phyloP scores from a whole-genome alignment of 1,140 invertebrate species.

The Drosophila malerkotliana region DNA sequence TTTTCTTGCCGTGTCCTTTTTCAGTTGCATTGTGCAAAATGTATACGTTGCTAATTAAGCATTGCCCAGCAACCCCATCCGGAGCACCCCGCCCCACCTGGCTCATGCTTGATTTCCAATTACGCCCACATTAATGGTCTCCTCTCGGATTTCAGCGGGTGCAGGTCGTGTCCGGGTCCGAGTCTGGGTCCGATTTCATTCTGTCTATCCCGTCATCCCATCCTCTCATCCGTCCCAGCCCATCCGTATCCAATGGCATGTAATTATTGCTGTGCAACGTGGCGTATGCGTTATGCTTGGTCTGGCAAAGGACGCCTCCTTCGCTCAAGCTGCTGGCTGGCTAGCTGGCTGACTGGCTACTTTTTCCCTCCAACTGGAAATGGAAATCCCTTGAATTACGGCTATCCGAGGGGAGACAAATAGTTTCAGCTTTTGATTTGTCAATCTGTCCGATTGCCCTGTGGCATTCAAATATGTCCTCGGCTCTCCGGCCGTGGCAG shows the following conservation, averaged over 20 bases:
- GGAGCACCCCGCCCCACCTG: constrained; percentile 1
- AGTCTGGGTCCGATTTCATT: constrained; percentile 1
- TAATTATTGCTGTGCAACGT: constrained; percentile 81
- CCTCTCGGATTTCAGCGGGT: constrained; percentile 35
- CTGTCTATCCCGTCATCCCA: background rate
- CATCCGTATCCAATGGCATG: constrained; percentile 73
- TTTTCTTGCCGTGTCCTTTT: constrained; percentile 7
- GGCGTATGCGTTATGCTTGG: constrained; percentile 79
- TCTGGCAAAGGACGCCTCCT: constrained; percentile 58
- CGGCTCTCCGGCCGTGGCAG: background rate
- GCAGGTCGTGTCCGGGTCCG: constrained; percentile 6
- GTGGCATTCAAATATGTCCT: constrained; percentile 44
- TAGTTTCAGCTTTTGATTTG: constrained; percentile 67
- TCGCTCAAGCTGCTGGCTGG: constrained; percentile 7
- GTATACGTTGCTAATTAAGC: constrained; percentile 81
- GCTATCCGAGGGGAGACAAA: constrained; percentile 25
- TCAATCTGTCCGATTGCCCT: constrained; percentile 43
- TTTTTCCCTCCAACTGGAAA: constrained; percentile 37
- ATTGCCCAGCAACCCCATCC: constrained; percentile 52
- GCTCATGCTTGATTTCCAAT: constrained; percentile 66
- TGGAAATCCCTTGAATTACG: constrained; percentile 39
- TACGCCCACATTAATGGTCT: constrained; percentile 75
- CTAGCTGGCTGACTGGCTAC: constrained; percentile 26
- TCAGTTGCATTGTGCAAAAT: constrained; percentile 74
- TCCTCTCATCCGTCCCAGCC: constrained; percentile 3